Evolutionary conservation across 1,140 invertebrate genomes (phyloP).

Genomic region (Plutomurus gul): DNA sequence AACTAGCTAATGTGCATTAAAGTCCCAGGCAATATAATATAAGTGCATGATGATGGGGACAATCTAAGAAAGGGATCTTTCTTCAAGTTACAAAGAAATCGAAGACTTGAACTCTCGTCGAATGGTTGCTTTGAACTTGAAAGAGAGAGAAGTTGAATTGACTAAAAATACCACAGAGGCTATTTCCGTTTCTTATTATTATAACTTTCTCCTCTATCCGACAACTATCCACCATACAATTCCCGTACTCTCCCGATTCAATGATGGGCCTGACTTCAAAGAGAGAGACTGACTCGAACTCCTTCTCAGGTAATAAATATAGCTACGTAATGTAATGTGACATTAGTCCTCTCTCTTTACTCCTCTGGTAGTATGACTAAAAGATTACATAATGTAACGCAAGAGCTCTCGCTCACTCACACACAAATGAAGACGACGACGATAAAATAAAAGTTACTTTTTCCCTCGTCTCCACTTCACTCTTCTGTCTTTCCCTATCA

Average conservation of each 20-base stretch:
- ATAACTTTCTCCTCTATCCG: background rate
- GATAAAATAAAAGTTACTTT: conserved; percentile 14
- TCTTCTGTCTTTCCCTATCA: background rate
- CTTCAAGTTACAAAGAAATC: background rate
- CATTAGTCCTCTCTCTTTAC: background rate
- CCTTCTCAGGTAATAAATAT: too few species aligned
- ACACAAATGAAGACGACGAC: background rate
- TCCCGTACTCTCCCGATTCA: too few species aligned
- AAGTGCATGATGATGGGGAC: background rate
- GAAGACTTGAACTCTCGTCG: background rate
- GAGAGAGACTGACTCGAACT: too few species aligned
- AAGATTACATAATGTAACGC: background rate
- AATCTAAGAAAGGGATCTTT: background rate
- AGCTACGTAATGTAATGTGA: background rate
- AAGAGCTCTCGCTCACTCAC: background rate
- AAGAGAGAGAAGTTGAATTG: background rate
- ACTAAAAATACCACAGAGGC: conserved; percentile 9
- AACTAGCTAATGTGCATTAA: too few species aligned
- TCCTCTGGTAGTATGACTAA: too few species aligned
- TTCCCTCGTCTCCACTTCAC: background rate
- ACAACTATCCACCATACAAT: background rate
- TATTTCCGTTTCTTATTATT: background rate
- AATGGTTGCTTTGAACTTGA: conserved; percentile 9
- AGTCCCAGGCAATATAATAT: too few species aligned
- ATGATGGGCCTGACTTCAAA: too few species aligned